Evolutionary conservation across 2,888 invertebrate species (phyloP).

Genomic region (Zaprionus obscuricornis): DNA sequence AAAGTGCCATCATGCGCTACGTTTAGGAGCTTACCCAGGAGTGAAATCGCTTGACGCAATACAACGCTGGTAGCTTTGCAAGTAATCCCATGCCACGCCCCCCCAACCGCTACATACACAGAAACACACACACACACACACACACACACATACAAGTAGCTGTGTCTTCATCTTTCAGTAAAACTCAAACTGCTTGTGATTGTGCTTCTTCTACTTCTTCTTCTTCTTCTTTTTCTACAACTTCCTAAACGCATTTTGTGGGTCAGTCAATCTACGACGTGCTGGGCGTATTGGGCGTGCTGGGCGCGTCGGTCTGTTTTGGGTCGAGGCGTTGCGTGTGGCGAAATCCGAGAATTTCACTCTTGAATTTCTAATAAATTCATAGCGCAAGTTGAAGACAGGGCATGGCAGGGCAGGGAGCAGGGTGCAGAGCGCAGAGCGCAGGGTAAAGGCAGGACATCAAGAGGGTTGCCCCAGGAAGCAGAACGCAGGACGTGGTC

Average conservation of each 20-base stretch:
- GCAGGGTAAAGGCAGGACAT: conserved; percentile 12
- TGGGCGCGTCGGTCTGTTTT: conserved; percentile 5
- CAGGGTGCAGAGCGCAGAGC: too few species aligned
- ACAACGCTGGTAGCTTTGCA: conserved; percentile 31
- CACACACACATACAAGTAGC: conserved; percentile 1
- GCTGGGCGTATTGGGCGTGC: too few species aligned
- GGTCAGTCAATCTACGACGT: conserved; percentile 63
- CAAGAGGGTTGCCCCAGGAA: conserved; percentile 4
- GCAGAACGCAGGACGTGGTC: conserved; percentile 1
- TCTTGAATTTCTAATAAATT: conserved; percentile 78
- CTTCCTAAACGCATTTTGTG: conserved; percentile 52
- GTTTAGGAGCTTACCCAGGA: conserved; percentile 57
- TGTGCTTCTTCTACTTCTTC: not conserved
- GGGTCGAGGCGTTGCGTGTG: conserved; percentile 46
- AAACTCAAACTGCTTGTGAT: too few species aligned
- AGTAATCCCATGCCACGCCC: conserved; percentile 6
- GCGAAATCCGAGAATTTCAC: conserved; percentile 69
- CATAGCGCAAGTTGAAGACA: conserved; percentile 41
- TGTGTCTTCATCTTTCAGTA: not conserved
- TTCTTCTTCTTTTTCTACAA: not conserved
- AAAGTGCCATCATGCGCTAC: conserved; percentile 60
- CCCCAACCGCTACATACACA: conserved; percentile 7
- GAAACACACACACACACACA: not conserved
- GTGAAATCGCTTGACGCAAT: conserved; percentile 59
- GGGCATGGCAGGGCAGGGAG: conserved; percentile 1